phyloP scores from a whole-genome alignment of 2,113 vertebrate species.

The Ageneiosus marmoratus region DNA sequence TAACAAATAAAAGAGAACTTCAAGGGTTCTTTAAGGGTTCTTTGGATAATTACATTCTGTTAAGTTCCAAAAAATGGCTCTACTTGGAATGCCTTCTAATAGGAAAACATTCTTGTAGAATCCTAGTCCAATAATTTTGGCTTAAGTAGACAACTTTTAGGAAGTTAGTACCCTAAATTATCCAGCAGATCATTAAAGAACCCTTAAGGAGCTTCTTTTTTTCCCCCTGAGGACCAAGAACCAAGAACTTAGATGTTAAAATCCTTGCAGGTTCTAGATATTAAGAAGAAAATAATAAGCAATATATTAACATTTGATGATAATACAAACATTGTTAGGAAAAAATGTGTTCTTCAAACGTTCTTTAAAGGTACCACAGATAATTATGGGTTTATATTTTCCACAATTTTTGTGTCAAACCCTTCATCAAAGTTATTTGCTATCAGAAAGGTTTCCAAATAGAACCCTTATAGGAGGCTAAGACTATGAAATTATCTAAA shows the following conservation, averaged over 20 bases:
- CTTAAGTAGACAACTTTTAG: not conserved
- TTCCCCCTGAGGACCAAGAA: not conserved
- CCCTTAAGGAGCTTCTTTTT: not conserved
- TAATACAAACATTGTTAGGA: too few species aligned
- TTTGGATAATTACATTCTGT: not conserved
- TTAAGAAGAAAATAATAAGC: not conserved
- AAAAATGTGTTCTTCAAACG: not conserved
- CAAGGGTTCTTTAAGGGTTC: not conserved
- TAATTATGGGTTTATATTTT: not conserved
- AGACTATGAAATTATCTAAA: not conserved
- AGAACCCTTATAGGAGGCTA: not conserved
- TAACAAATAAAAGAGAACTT: not conserved
- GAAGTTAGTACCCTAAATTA: not conserved
- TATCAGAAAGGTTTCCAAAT: not conserved
- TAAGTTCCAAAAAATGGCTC: not conserved
- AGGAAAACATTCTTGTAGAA: not conserved
- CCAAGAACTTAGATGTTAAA: not conserved
- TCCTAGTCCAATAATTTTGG: not conserved
- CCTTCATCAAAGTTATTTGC: not conserved
- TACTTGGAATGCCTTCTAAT: not conserved
- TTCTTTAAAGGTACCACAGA: not conserved
- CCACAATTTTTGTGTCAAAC: not conserved
- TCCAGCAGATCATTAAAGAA: not conserved
- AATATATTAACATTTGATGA: not conserved
- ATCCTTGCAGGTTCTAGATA: not conserved